Evolutionary conservation across 2,888 invertebrate genomes (phyloP).

Genomic region (Phoenoteleia sp.): DNA sequence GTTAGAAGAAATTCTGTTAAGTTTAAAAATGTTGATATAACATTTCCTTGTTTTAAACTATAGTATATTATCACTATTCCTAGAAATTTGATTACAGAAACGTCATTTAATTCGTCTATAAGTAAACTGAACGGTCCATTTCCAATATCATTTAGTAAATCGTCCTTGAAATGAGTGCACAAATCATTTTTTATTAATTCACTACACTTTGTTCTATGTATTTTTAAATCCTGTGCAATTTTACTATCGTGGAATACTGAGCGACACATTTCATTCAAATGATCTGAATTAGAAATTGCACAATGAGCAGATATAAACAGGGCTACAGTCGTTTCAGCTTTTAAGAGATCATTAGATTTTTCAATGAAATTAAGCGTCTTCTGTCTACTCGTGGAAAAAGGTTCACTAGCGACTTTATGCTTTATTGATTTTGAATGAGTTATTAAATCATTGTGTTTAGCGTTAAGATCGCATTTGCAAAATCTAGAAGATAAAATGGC

Average conservation of each 20-base stretch:
- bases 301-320: conserved; percentile 55
- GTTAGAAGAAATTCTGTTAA: too few species aligned
- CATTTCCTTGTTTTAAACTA: conserved; percentile 2
- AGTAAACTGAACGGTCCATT: conserved; percentile 74
- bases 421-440: conserved; percentile 5
- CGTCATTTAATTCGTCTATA: conserved; percentile 76
- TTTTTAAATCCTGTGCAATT: conserved; percentile 46
- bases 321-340: conserved; percentile 55
- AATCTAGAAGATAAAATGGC: conserved; percentile 12
- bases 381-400: conserved; percentile 12
- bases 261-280: conserved; percentile 43
- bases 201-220: conserved; percentile 54
- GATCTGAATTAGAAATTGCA: conserved; percentile 44
- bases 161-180: conserved; percentile 34
- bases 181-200: conserved; percentile 51
- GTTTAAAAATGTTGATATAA: conserved; percentile 71
- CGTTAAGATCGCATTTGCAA: conserved; percentile 41
- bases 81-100: conserved; percentile 57
- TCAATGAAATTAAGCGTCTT: conserved; percentile 22
- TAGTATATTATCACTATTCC: conserved; percentile 39
- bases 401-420: conserved; percentile 22
- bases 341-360: conserved; percentile 20
- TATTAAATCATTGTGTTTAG: conserved; percentile 23
- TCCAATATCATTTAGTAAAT: conserved; percentile 65
- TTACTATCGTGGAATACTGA: conserved; percentile 57